Base-by-base conservation (phyloP, 2,113 vertebrate species). In the Lepus europaeus region DNA sequence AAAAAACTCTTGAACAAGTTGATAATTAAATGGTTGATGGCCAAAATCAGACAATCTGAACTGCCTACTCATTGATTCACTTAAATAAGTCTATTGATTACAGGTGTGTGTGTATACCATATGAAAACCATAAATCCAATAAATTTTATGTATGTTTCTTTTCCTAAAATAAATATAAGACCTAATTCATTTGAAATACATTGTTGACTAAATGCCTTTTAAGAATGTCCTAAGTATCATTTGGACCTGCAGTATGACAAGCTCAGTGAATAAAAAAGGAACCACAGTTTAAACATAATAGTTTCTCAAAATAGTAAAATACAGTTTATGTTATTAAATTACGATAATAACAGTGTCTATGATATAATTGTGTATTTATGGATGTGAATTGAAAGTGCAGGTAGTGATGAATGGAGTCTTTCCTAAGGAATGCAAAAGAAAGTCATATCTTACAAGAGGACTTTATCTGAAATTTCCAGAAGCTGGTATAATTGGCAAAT, bases 141-240 rank as follows among this genome's bases (percentile, higher is more conserved):
- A 78, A 61, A 70, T 11, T 10, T 17, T 14, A 45, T 64, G 7
- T 64, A 72, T 59, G 82, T 69, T 87, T 59, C 56, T 59, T 95
- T 76, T 85, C 23, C n/a, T 69, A 82, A 93, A 81, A 72, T 90
- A 87, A 96, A 72, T 61, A n/a, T n/a, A 5, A 85, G 13, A 81
- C 20, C 16, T 83, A 86, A 1, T 61, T 96, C 19, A 68, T 51
- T 89, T 79, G 9, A 95, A 92, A 69, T 93, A 70, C 12, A 78
- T 14, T 51, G 7, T 59, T 88, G 13, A 59, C 23, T 45, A 87
- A 94, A 74, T 86, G 56, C 9, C 19, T 90, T 87, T 27, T 56
- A 85, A 85, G 63, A 95, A 8, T 27, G 80, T 1, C 25, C 82
- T 6, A 2, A 25, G 1, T 79, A 20, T 82, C 72, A 85, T 49